phyloP scores from a whole-genome alignment of 2,113 vertebrate genomes.

The Heterotis niloticus region DNA sequence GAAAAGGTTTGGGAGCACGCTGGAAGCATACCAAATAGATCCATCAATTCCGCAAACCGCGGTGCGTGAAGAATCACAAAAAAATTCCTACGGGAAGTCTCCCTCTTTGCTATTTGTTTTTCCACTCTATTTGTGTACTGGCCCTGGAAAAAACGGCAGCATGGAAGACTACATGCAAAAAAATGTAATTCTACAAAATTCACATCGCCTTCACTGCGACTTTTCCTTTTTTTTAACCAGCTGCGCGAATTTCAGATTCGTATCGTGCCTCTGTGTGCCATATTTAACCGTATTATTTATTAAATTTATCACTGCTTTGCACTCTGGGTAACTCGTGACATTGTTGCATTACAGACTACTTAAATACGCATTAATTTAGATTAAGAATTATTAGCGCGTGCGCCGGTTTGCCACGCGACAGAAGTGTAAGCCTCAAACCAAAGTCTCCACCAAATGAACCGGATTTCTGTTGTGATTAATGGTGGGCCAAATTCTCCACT shows the following conservation, averaged over 20 bases:
- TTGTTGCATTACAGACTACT: no score
- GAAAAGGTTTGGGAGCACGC: slow-evolving; percentile 42
- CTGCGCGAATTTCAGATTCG: background rate
- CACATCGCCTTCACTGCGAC: background rate
- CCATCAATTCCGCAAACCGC: slow-evolving; percentile 61
- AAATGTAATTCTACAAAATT: slow-evolving; percentile 5
- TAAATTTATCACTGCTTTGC: no score
- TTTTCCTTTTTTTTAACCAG: no score
- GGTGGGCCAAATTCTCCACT: background rate
- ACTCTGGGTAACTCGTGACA: no score
- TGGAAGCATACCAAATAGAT: slow-evolving; percentile 62
- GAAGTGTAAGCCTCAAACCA: background rate
- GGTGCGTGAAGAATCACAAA: slow-evolving; percentile 49
- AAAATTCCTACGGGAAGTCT: slow-evolving; percentile 42
- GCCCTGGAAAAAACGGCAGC: background rate
- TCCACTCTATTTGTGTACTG: slow-evolving; percentile 25
- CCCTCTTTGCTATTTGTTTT: slow-evolving; percentile 23
- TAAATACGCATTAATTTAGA: no score
- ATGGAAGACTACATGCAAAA: no score
- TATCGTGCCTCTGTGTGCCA: background rate
- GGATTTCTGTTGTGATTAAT: slow-evolving; percentile 23
- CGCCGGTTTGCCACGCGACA: background rate
- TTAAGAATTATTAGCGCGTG: no score
- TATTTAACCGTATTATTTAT: no score
- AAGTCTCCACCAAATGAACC: background rate